A percentile compares a stretch with the other conserved stretches of the same genome.
Conservation (phyloP, 2,888 invertebrate genomes). For the Rosalia funebris region DNA sequence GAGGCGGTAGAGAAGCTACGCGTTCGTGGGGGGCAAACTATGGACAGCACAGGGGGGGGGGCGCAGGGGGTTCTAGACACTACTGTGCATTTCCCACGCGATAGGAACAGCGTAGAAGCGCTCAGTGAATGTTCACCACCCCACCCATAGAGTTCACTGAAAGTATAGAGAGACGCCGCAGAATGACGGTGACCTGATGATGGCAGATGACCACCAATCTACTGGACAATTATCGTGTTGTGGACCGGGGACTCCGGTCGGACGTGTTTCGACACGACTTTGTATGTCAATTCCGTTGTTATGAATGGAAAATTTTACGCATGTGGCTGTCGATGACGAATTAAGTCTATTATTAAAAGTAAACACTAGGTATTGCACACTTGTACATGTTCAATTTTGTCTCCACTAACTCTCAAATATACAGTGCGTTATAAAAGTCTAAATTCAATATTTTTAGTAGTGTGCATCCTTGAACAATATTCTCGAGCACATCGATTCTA, state of each 20-base stretch:
- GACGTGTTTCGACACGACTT: slow-evolving; percentile 18
- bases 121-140: slow-evolving; percentile 59
- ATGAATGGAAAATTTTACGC: slow-evolving; percentile 23
- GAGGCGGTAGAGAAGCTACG: slow-evolving; percentile 56
- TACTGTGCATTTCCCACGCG: slow-evolving; percentile 74
- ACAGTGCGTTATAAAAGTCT: no score
- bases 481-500: no score
- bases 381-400: no score
- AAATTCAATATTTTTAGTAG: no score
- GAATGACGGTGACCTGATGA: slow-evolving; percentile 41
- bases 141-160: slow-evolving; percentile 49
- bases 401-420: no score
- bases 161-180: slow-evolving; percentile 40
- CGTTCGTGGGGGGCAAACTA: slow-evolving; percentile 55
- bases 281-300: slow-evolving; percentile 17
- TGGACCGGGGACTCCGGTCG: slow-evolving; percentile 17
- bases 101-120: slow-evolving; percentile 63
- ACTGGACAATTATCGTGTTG: slow-evolving; percentile 38
- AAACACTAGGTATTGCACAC: no score
- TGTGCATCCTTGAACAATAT: no score
- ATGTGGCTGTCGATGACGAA: not conserved
- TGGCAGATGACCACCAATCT: slow-evolving; percentile 40
- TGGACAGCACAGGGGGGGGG: slow-evolving; percentile 49
- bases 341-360: no score
- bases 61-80: slow-evolving; percentile 64